These are phyloP conservation scores for Baccha elongata DNA, from an alignment of 2,888 invertebrate species.

Conservation along the genomic window DNA sequence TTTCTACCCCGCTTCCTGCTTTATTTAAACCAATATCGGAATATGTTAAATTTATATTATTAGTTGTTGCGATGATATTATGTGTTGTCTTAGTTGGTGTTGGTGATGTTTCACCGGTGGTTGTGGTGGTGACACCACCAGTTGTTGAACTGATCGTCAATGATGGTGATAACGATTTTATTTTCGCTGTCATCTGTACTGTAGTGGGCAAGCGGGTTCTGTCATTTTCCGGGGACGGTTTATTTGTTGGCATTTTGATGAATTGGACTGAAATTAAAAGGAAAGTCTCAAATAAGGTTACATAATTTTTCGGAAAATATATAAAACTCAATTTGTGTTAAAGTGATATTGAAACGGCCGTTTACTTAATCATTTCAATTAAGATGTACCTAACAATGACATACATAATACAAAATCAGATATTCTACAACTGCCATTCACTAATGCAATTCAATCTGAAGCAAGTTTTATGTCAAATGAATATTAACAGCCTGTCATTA, in stretches of 20 bases:
- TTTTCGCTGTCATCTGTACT: constrained; percentile 70
- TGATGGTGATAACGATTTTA: constrained; percentile 66
- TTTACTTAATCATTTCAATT: no score
- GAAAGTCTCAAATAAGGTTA: no score
- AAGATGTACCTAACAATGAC: no score
- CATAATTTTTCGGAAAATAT: no score
- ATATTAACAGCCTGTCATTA: constrained; percentile 41
- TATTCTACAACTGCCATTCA: neutral
- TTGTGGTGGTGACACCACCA: neutral
- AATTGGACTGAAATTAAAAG: constrained; percentile 77
- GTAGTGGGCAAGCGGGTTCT: constrained; percentile 65
- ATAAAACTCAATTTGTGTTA: no score
- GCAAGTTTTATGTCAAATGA: neutral
- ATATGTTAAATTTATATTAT: constrained; percentile 48
- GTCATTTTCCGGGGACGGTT: constrained; percentile 79
- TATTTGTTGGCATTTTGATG: constrained; percentile 80
- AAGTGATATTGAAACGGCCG: no score
- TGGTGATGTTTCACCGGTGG: constrained; percentile 41
- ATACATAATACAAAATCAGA: neutral
- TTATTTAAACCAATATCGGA: constrained; percentile 42
- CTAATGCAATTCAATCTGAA: neutral
- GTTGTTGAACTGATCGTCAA: constrained; percentile 59
- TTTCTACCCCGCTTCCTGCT: constrained; percentile 4
- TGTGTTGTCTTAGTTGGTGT: constrained; percentile 60
- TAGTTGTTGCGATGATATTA: constrained; percentile 61